Evolutionary conservation across 2,113 vertebrate genomes (phyloP), one percentile per base, ranked within the genome.

Genomic region (Xenopus tropicalis): DNA sequence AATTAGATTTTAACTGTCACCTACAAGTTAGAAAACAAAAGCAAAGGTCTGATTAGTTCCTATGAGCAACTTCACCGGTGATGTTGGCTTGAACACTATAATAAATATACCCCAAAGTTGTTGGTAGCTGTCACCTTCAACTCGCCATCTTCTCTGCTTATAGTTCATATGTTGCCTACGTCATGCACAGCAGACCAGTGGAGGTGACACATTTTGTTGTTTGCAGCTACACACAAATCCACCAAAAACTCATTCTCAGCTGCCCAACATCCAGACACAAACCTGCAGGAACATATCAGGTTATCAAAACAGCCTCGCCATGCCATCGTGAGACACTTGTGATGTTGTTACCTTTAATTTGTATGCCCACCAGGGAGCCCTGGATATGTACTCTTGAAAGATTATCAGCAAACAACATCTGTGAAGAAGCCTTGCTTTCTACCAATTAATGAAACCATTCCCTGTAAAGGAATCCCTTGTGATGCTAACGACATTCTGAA

Each of bases 331-430:
- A 58, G 73, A 76, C 69, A 69, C 58, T 42, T 76, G 58, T 76
- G 23, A 76, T 69, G 73, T 76, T 69, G 66, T 76, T 76, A 69
- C 73, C 66, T 76, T 76, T 64, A 76, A 76, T 76, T 76, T 76
- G 61, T 76, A 62, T 69, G 51, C 66, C 73, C 73, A 76, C 54
- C 66, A 23, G 73, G 73, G 59, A 76, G 66, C 44, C 73, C 66
- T 63, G 48, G 58, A 69, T 56, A 69, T 69, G 66, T 69, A 20
- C 68, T 76, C 73, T 76, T 69, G 73, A 76, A 69, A 63, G 58
- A 76, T 76, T 76, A 76, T 76, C 73, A 76, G 20, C 73, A 69
- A 76, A 69, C 66, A 76, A 61, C 73, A 76, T 76, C 66, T 76
- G 73, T 63, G 73, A 76, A 76, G 66, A 76, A 69, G 58, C 51